Evolutionary conservation across 1,140 invertebrate genomes (phyloP).

Genomic region (Eumeta japonica): DNA sequence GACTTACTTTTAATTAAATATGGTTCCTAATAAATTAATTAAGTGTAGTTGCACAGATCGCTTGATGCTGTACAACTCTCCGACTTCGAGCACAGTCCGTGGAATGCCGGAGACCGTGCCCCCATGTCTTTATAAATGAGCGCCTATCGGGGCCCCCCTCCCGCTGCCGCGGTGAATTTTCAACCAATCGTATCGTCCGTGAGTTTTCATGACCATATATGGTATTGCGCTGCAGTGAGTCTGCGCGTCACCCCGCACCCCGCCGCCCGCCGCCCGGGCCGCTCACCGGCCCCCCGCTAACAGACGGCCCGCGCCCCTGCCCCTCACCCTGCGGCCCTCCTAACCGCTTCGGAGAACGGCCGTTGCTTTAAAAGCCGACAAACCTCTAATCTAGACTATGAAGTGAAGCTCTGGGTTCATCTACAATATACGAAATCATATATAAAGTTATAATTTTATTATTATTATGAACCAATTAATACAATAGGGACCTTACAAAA

Average conservation of each 20-base stretch:
- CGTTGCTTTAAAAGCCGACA: conserved; percentile 23
- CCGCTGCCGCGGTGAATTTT: conserved; percentile 33
- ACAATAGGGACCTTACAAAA: no score
- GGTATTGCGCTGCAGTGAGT: conserved; percentile 50
- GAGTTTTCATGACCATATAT: conserved; percentile 56
- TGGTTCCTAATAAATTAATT: conserved; percentile 53
- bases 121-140: conserved; percentile 49
- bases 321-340: no score
- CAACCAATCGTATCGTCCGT: conserved; percentile 43
- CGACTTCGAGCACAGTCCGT: conserved; percentile 48
- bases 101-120: conserved; percentile 45
- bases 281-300: no score
- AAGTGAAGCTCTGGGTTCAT: no score
- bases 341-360: conserved; percentile 28
- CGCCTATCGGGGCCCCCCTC: conserved; percentile 47
- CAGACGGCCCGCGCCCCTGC: no score
- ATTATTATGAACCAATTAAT: no score
- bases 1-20: conserved; percentile 56
- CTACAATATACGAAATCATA: no score
- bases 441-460: no score
- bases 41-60: conserved; percentile 53
- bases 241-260: conserved; percentile 38
- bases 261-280: conserved; percentile 9
- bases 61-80: conserved; percentile 46
- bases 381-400: no score